phyloP scores from a whole-genome alignment of 2,888 invertebrate genomes.

The Zaprionus lineosus region DNA sequence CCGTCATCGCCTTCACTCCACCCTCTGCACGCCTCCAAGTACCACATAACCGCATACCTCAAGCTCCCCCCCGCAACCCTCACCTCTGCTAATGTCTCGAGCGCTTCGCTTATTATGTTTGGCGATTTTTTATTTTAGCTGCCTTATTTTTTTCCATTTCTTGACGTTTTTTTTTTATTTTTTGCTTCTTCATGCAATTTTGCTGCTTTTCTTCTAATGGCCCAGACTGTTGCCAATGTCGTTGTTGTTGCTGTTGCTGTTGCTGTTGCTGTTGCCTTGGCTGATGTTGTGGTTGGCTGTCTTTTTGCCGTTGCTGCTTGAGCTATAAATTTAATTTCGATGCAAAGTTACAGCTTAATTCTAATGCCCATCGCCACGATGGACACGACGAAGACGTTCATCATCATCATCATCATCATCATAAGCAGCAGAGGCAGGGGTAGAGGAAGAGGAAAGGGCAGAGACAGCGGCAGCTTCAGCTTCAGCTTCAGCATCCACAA shows the following conservation, averaged over 20 bases:
- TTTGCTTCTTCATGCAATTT: slow-evolving; percentile 27
- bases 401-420: slow-evolving; percentile 52
- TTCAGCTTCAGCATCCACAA: slow-evolving; percentile 39
- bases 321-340: slow-evolving; percentile 77
- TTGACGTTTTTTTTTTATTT: slow-evolving; percentile 8
- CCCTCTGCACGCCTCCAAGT: slow-evolving; percentile 9
- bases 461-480: slow-evolving; percentile 33
- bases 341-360: slow-evolving; percentile 76
- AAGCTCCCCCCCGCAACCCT: background rate
- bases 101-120: slow-evolving; percentile 49
- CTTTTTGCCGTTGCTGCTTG: slow-evolving; percentile 29
- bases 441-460: no score
- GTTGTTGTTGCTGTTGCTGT: slow-evolving; percentile 9
- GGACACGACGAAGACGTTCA: slow-evolving; percentile 33
- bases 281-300: slow-evolving; percentile 16
- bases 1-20: slow-evolving; percentile 40
- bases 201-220: slow-evolving; percentile 49
- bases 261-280: background rate
- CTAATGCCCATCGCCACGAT: slow-evolving; percentile 58
- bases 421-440: background rate
- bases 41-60: slow-evolving; percentile 2
- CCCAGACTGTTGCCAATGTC: slow-evolving; percentile 6
- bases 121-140: slow-evolving; percentile 23
- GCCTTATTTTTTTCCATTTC: background rate
- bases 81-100: slow-evolving; percentile 40